These are phyloP conservation scores for Callimorpha dominula DNA, from an alignment of 2,888 invertebrate genomes.

Conservation along the genomic window DNA sequence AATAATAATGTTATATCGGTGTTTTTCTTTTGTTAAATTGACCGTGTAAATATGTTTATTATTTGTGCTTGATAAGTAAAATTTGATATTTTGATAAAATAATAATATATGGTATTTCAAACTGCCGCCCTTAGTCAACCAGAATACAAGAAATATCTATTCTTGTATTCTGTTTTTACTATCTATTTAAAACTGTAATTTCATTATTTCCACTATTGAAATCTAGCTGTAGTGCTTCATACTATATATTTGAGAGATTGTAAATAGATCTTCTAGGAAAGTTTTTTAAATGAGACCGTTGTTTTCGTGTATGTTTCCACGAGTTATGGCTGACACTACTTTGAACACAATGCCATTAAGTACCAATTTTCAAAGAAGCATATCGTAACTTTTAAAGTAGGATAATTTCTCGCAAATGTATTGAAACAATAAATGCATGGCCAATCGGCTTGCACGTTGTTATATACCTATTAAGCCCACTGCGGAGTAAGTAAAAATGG, in stretches of 20 bases:
- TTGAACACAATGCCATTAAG: neutral
- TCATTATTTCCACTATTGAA: neutral
- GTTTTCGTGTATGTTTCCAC: neutral
- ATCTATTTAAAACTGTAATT: neutral
- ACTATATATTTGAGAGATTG: neutral
- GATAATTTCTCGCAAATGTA: slow-evolving; percentile 63
- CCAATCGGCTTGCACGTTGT: slow-evolving; percentile 63
- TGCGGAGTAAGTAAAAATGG: slow-evolving; percentile 62
- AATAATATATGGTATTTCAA: neutral
- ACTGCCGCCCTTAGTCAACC: neutral
- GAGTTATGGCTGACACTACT: neutral
- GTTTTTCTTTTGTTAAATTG: slow-evolving; percentile 17
- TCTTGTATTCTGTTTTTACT: neutral
- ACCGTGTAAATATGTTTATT: slow-evolving; percentile 2
- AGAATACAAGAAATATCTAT: neutral
- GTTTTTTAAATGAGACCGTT: neutral
- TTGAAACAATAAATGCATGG: slow-evolving; percentile 62
- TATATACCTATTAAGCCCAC: slow-evolving; percentile 54
- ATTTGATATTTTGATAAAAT: neutral
- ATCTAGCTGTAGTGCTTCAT: neutral
- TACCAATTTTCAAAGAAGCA: slow-evolving; percentile 7
- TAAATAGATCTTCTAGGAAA: neutral
- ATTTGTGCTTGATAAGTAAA: slow-evolving; percentile 1
- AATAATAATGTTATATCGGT: slow-evolving; percentile 19
- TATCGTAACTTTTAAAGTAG: slow-evolving; percentile 44